These are phyloP conservation scores for Smutsia temminckii DNA, from an alignment of 2,797 vertebrate genomes.

Conservation along the genomic window DNA sequence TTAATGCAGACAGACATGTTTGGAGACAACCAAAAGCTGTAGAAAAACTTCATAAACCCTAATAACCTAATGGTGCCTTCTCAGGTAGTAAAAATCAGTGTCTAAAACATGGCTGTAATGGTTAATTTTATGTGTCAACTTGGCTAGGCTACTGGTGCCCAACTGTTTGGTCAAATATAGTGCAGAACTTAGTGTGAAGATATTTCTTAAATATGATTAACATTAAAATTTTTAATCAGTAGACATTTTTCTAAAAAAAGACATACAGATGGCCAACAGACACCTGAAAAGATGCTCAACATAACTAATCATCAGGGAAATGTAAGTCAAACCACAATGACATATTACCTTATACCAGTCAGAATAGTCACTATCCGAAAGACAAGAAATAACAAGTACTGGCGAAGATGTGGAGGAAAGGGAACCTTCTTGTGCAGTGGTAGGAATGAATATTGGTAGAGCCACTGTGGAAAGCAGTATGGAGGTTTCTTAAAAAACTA, in stretches of 20 bases:
- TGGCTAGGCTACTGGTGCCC: background rate
- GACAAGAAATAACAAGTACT: too few relatives aligned
- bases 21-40: background rate
- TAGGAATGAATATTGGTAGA: too few relatives aligned
- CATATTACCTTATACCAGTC: too few relatives aligned
- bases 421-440: too few relatives aligned
- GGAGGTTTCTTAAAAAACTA: too few relatives aligned
- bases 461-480: too few relatives aligned
- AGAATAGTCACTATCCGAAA: too few relatives aligned
- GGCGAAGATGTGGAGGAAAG: too few relatives aligned
- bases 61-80: background rate
- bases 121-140: background rate
- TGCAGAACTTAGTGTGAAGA: background rate
- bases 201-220: background rate
- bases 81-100: background rate
- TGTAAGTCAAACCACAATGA: too few relatives aligned
- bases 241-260: background rate
- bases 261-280: too few relatives aligned
- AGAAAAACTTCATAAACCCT: background rate
- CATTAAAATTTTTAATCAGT: background rate
- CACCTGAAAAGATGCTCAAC: too few relatives aligned
- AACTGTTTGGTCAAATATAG: background rate
- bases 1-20: background rate
- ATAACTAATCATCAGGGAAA: too few relatives aligned
- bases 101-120: background rate